Evolutionary conservation across 2,888 invertebrate species (phyloP), one percentile per base, ranked within the genome.

Genomic region (Lathronympha strigana): DNA sequence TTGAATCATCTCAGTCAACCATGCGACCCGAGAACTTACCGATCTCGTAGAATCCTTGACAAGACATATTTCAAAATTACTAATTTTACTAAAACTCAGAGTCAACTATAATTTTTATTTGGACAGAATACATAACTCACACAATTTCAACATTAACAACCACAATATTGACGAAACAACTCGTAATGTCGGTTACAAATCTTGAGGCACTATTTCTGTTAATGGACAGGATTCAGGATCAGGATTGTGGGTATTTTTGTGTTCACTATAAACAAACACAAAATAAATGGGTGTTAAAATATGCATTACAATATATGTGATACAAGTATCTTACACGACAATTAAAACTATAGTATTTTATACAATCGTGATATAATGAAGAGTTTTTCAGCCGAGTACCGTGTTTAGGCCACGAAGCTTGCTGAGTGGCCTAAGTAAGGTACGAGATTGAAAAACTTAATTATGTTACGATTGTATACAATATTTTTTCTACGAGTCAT

Each of bases 41-140:
- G 60, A 91, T 88, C 74, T 91, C 90, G 82, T 86, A 89, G 85
- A 90, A 89, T 91, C 91, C 91, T 91, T 84, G 84, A 74, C 69
- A 81, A 84, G 83, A 82, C 84, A 86, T 84, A 85, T 70, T 73
- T 72, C 75, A 73, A 78, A 78, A 79, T 75, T 43, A 49, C 40
- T 64, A 21, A 50, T 15, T 63, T 50, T 38, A 63, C 38, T 19
- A 40, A 60, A 63, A 40, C 21, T 19, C 11, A 38, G 28, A 11
- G 13, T 8, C 28, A 28, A 64, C 60, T 47, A n/a, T 19, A 38
- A 15, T 45, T 47, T 60, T 58, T 38, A 53, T 33, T 53, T 58
- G 51, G 38, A 17, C 36, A 49, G n/a, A n/a, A n/a, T 13, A 61
- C 36, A 25, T 23, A 31, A 57, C 61, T 33, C n/a, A 49, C 55